phyloP scores from a whole-genome alignment of 2,797 vertebrate genomes.

The Acanthurus leucopareius region DNA sequence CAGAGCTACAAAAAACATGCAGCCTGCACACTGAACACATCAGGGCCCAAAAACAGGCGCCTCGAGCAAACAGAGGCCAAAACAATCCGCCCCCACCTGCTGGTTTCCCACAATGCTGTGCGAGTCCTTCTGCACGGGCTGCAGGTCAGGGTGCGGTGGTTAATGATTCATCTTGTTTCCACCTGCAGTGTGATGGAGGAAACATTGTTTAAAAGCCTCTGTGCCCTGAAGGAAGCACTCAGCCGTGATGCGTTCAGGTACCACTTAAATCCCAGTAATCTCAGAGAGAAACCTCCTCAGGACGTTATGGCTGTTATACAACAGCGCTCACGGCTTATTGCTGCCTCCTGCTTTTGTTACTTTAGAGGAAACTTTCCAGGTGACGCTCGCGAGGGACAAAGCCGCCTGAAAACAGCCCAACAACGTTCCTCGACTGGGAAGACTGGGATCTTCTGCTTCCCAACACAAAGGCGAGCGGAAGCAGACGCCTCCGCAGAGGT shows the following conservation, averaged over 20 bases:
- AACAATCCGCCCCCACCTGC: conserved; percentile 1
- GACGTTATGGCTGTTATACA: conserved; percentile 22
- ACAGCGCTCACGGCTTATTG: not conserved
- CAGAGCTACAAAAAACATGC: conserved; percentile 8
- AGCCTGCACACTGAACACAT: not conserved
- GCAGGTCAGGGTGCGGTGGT: not conserved
- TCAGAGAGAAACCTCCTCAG: conserved; percentile 24
- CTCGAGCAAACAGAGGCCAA: not conserved
- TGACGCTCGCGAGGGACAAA: not conserved
- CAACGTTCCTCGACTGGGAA: not conserved
- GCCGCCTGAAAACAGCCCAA: not conserved
- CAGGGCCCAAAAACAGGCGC: not conserved
- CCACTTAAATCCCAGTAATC: conserved; percentile 40
- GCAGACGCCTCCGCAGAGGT: not conserved
- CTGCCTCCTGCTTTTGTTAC: not conserved
- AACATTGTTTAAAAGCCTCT: conserved; percentile 37
- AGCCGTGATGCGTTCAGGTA: conserved; percentile 46
- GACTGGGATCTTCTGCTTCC: not conserved
- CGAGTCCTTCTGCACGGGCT: not conserved
- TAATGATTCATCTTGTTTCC: conserved; percentile 1
- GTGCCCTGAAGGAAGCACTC: conserved; percentile 54
- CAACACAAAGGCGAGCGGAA: conserved; percentile 3
- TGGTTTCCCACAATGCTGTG: conserved; percentile 28
- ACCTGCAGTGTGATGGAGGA: not conserved
- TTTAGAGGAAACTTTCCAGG: conserved; percentile 22